These are phyloP conservation scores for Batillaria attramentaria DNA, from an alignment of 1,140 invertebrate genomes.

Conservation along the genomic window DNA sequence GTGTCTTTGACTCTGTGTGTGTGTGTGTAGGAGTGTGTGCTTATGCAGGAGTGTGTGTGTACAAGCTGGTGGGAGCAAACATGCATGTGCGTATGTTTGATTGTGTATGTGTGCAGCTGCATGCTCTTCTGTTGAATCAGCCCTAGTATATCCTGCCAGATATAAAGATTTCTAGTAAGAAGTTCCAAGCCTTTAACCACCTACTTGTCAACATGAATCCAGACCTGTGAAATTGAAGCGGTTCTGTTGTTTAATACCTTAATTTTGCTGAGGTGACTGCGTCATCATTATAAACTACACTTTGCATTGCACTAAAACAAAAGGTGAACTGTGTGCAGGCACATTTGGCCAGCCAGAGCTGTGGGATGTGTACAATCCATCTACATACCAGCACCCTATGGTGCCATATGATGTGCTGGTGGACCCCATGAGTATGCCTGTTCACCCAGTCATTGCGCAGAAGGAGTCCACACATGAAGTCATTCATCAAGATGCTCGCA, in stretches of 20 bases:
- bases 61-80: not conserved
- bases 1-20: not conserved
- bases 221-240: too few relatives aligned
- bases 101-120: too few relatives aligned
- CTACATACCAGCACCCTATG: constrained; percentile 70
- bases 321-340: constrained; percentile 52
- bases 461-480: constrained; percentile 59
- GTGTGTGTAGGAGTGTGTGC: not conserved
- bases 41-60: not conserved
- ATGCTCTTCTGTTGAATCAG: too few relatives aligned
- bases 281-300: too few relatives aligned
- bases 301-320: too few relatives aligned
- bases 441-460: constrained; percentile 62
- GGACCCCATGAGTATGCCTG: constrained; percentile 69
- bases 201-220: too few relatives aligned
- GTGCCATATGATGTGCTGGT: constrained; percentile 72
- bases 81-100: too few relatives aligned
- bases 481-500: constrained; percentile 52
- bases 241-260: not conserved
- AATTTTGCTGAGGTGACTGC: too few relatives aligned
- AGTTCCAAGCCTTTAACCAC: too few relatives aligned
- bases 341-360: constrained; percentile 70
- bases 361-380: constrained; percentile 69
- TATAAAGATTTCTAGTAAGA: too few relatives aligned
- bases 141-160: too few relatives aligned